Evolutionary conservation across 1,140 invertebrate genomes (phyloP), one percentile per base, ranked within the genome.

Genomic region (Ctenoplectra terminalis): DNA sequence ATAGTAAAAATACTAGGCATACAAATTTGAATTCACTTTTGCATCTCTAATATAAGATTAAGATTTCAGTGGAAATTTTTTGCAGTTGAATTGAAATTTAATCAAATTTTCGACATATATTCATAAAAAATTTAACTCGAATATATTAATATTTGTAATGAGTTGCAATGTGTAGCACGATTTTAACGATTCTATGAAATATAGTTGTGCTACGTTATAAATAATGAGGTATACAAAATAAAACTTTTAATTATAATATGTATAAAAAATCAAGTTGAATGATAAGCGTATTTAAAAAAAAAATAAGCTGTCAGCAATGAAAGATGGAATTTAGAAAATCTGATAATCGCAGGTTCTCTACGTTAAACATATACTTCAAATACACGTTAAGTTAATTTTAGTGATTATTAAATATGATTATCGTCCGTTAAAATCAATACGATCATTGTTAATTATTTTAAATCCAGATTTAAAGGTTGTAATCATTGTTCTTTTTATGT

Each of bases 311-410:
- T 37, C 29, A 40, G 23, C 11, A 60, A 34, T 20, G 8, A 13
- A 46, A 20, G 34, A 58, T 80, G 69, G 34, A 54, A 66, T 64
- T 70, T 15, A 54, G 58, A 75, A 84, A 74, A 37, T 80, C 13
- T 74, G 6, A 37, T 46, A 50, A 56, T 74, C 48, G 5, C 58
- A 75, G 73, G 69, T 78, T 82, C 70, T 46, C 60, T 82, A 82
- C 50, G 71, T 54, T 82, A 78, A n/a, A 82, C 3, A 73, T 37
- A 72, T 66, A 61, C 34, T 75, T 48, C 29, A 58, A 15, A 46
- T 60, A 50, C 34, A 31, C 26, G 13, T 56, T 56, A 64, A 54
- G 20, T 31, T 17, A 31, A 80, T 74, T 40, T 73, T 43, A 71
- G 17, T 78, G 43, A n/a, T n/a, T n/a, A n/a, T n/a, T n/a, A 50